A percentile compares a stretch with the other conserved stretches of the same genome.
Conservation (phyloP, 2,113 vertebrate genomes). For the Perca schrenkii region DNA sequence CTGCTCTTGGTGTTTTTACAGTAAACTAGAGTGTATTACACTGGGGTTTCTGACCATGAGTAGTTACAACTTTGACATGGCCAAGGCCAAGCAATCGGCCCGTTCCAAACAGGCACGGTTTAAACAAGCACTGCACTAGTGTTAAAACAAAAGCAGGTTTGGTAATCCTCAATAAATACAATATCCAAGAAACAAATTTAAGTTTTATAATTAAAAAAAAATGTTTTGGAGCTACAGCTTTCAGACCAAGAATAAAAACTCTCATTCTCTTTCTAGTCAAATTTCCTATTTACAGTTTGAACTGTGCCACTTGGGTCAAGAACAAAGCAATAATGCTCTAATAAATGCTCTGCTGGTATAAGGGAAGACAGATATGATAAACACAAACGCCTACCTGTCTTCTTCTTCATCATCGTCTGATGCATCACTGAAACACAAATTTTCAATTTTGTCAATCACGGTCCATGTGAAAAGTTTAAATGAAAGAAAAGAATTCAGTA, state of each 20-base stretch:
- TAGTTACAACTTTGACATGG: too few relatives aligned
- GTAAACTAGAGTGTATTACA: too few relatives aligned
- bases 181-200: not conserved
- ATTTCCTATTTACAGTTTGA: not conserved
- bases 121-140: too few relatives aligned
- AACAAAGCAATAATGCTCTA: not conserved
- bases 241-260: not conserved
- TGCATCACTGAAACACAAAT: conserved; percentile 67
- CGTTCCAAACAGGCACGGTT: too few relatives aligned
- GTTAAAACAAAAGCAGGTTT: not conserved
- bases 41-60: too few relatives aligned
- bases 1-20: too few relatives aligned
- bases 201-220: not conserved
- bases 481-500: not conserved
- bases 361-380: not conserved
- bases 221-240: not conserved
- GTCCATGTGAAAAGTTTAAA: not conserved
- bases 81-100: too few relatives aligned
- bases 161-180: not conserved
- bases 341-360: not conserved
- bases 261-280: not conserved
- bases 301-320: not conserved
- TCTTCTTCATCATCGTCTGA: conserved; percentile 75
- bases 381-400: conserved; percentile 58
- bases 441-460: not conserved